phyloP scores from a whole-genome alignment of 1,140 invertebrate genomes.

The Meloidogyne floridensis region DNA sequence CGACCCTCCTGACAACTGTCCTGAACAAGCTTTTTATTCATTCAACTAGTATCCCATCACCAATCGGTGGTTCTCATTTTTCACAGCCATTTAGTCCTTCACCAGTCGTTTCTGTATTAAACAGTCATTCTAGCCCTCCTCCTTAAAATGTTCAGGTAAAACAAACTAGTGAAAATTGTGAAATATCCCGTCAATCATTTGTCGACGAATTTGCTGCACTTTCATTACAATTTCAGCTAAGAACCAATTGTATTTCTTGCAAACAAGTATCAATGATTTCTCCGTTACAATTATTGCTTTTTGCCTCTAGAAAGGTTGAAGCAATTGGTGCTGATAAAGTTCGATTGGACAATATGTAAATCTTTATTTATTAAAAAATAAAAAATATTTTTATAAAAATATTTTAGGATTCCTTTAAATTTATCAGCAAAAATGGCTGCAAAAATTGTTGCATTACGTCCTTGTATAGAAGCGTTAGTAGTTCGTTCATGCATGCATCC shows the following conservation, averaged over 20 bases:
- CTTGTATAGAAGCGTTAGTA: conserved; percentile 82
- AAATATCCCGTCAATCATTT: conserved; percentile 37
- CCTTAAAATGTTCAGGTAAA: conserved; percentile 21
- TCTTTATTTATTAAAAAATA: neutral
- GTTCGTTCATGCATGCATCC: conserved; percentile 78
- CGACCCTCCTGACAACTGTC: too few species aligned
- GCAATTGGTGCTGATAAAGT: conserved; percentile 70
- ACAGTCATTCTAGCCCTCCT: conserved; percentile 8
- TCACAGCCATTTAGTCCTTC: too few species aligned
- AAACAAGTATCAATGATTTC: conserved; percentile 96
- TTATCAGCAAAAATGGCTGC: conserved; percentile 80
- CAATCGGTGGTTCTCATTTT: too few species aligned
- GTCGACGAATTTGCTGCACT: conserved; percentile 17
- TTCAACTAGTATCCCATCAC: too few species aligned
- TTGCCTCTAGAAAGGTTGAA: conserved; percentile 85
- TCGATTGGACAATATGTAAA: conserved; percentile 80
- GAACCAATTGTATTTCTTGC: conserved; percentile 90
- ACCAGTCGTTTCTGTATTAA: too few species aligned
- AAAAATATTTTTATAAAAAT: conserved; percentile 8
- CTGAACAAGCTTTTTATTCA: too few species aligned
- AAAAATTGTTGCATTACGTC: conserved; percentile 80
- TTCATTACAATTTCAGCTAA: conserved; percentile 72
- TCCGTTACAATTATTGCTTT: conserved; percentile 86
- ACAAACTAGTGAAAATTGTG: conserved; percentile 25
- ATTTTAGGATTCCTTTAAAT: conserved; percentile 79